phyloP scores from a whole-genome alignment of 2,113 vertebrate genomes.

The Anthoscopus minutus region DNA sequence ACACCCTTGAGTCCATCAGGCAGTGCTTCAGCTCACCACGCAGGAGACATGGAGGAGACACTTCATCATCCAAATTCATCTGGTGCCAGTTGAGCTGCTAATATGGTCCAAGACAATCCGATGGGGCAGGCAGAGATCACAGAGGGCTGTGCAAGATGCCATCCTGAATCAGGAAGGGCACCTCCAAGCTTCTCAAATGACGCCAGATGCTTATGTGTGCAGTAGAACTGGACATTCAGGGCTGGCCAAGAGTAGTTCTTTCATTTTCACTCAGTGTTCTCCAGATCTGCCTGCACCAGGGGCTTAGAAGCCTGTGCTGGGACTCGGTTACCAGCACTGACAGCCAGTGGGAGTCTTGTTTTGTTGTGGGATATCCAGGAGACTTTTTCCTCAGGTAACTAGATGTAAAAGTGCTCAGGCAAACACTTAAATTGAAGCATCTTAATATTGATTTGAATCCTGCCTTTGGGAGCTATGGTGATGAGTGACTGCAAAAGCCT shows the following conservation, averaged over 20 bases:
- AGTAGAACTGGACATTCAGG: not conserved
- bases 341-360: not conserved
- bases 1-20: not conserved
- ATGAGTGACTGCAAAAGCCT: not conserved
- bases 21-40: not conserved
- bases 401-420: not conserved
- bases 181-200: not conserved
- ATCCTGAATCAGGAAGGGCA: not conserved
- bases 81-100: not conserved
- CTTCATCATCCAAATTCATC: not conserved
- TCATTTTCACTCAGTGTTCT: not conserved
- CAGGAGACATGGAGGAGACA: not conserved
- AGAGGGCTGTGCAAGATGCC: too few species aligned
- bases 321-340: not conserved
- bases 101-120: not conserved
- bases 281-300: not conserved
- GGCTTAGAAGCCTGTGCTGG: not conserved
- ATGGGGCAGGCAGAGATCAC: not conserved
- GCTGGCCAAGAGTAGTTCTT: not conserved
- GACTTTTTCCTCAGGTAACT: not conserved
- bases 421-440: not conserved
- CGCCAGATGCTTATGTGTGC: accelerated
- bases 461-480: not conserved
- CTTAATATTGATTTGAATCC: not conserved
- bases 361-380: not conserved